Base-by-base conservation (phyloP, 2,888 invertebrate species). In the Tinea semifulvella region DNA sequence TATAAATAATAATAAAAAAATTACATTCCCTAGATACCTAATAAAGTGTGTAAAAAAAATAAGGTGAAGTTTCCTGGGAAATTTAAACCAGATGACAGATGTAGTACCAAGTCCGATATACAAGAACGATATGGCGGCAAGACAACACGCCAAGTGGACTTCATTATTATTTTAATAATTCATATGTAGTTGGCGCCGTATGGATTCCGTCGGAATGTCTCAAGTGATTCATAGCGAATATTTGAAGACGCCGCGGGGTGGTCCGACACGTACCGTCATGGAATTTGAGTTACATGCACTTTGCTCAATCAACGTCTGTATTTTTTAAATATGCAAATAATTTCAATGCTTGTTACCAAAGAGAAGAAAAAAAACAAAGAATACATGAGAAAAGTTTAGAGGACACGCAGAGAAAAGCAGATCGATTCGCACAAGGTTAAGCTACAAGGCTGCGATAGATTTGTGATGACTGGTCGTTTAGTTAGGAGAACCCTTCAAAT, bases 351-450 rank as follows among this genome's bases (percentile, higher is more conserved):
- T n/a, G n/a, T n/a, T n/a, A n/a, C n/a, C n/a, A n/a, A n/a, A n/a
- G n/a, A n/a, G n/a, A n/a, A n/a, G n/a, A n/a, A n/a, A n/a, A n/a
- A n/a, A n/a, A n/a, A n/a, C n/a, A n/a, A n/a, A n/a, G n/a, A n/a
- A n/a, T n/a, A n/a, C n/a, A n/a, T n/a, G 22, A 22, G 22, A 27
- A 27, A 27, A 27, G n/a, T 27, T 27, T 27, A 11, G 27, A 27
- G 27, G 27, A 10, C 27, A 27, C 27, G 31, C 31, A 31, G 31
- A 31, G 31, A n/a, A 14, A 13, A 3, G n/a, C 31, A 31, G 31
- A 31, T 31, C 31, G 31, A 31, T 31, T 14, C 31, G 31, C 31
- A 31, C 31, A 31, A 31, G 31, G 31, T 31, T 31, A 31, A 31
- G 11, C 31, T 13, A 31, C 31, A 31, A 31, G 31, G 31, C 31